phyloP scores from a whole-genome alignment of 2,888 invertebrate species.

The Sminthurinus aureus region DNA sequence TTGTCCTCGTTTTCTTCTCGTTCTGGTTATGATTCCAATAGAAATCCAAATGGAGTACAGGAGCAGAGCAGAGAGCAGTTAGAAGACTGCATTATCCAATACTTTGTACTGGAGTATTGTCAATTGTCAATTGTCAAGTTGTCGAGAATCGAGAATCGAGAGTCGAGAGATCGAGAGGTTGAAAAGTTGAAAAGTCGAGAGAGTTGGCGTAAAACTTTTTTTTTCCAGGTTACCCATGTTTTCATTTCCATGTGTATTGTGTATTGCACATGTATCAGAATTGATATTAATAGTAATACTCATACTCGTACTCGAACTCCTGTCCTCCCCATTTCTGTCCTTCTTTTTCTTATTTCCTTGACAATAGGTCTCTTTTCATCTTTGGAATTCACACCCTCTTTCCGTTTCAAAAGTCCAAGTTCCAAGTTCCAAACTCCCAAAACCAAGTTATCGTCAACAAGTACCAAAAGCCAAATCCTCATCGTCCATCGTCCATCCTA shows the following conservation, averaged over 20 bases:
- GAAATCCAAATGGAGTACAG: too few species aligned
- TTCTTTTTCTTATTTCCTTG: neutral
- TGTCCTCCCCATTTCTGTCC: constrained; percentile 5
- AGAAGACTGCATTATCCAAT: too few species aligned
- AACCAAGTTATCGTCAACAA: neutral
- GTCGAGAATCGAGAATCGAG: too few species aligned
- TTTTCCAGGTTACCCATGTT: neutral
- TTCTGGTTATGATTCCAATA: neutral
- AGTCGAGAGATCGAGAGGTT: too few species aligned
- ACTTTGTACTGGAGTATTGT: neutral
- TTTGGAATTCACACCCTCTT: constrained; percentile 27
- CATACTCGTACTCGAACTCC: neutral
- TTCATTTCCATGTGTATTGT: neutral
- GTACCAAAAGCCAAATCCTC: neutral
- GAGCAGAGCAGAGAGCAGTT: too few species aligned
- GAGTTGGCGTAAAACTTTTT: too few species aligned
- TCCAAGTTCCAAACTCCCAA: neutral
- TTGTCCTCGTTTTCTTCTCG: neutral
- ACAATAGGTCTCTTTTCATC: constrained; percentile 11
- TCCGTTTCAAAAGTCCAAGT: neutral
- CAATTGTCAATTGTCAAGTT: too few species aligned
- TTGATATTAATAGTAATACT: neutral
- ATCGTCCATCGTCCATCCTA: neutral
- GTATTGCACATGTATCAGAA: neutral
- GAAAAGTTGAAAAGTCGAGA: too few species aligned